Percentiles rank a stretch among this genome's conserved stretches.
Evolutionary conservation across 2,113 vertebrate species (phyloP).

Genomic region (Suncus etruscus): DNA sequence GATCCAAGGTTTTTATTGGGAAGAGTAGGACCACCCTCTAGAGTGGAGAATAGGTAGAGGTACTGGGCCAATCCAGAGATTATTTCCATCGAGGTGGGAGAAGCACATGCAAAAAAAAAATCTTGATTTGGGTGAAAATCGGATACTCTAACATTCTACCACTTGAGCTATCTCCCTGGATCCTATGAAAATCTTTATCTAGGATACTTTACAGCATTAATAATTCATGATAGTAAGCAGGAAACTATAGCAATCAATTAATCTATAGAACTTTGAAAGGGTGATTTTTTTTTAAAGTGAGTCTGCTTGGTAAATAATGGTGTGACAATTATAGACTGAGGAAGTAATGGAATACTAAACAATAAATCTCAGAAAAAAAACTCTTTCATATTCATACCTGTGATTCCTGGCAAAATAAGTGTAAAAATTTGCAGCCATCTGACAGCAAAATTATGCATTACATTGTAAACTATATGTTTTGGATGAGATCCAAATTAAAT

Average conservation of each 20-base stretch:
- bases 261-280: slow-evolving; percentile 11
- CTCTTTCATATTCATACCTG: slow-evolving; percentile 82
- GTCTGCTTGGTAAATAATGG: slow-evolving; percentile 50
- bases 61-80: no score
- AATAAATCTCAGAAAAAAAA: slow-evolving; percentile 73
- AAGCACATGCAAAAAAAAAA: no score
- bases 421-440: slow-evolving; percentile 84
- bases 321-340: slow-evolving; percentile 64
- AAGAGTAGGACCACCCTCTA: no score
- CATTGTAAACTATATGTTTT: slow-evolving; percentile 61
- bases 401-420: slow-evolving; percentile 83
- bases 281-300: slow-evolving; percentile 40
- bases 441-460: slow-evolving; percentile 81
- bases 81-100: no score
- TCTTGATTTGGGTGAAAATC: no score
- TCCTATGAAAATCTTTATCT: slow-evolving; percentile 10
- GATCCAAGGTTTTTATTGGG: no score
- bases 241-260: slow-evolving; percentile 43
- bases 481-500: slow-evolving; percentile 73
- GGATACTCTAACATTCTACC: no score
- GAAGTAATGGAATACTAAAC: slow-evolving; percentile 61
- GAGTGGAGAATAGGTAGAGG: no score
- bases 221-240: slow-evolving; percentile 6
- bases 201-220: slow-evolving; percentile 17
- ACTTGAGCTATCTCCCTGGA: no score